Evolutionary conservation across 2,888 invertebrate genomes (phyloP).

Genomic region (Linnaemya vulpina): DNA sequence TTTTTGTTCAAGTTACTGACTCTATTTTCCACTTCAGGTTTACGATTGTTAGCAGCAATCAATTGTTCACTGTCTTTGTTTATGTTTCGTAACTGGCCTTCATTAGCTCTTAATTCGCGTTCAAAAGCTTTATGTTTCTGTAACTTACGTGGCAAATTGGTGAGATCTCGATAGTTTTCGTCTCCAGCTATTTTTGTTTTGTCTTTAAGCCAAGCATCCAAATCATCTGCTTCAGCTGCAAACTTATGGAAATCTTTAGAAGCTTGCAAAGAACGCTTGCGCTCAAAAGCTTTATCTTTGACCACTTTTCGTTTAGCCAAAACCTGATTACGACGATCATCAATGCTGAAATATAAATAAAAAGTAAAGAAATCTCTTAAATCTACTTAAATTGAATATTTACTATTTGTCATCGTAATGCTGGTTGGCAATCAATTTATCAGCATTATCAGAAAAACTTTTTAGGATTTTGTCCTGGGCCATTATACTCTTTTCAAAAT

Average conservation of each 20-base stretch:
- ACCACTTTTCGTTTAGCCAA: constrained; percentile 89
- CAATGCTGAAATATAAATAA: constrained; percentile 84
- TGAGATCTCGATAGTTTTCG: constrained; percentile 95
- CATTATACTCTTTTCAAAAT: constrained; percentile 94
- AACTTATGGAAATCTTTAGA: constrained; percentile 96
- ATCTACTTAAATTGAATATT: not conserved
- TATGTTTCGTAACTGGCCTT: constrained; percentile 93
- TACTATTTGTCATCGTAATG: constrained; percentile 92
- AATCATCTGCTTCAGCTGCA: constrained; percentile 94
- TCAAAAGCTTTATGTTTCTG: constrained; percentile 99
- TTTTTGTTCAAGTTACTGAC: constrained; percentile 88
- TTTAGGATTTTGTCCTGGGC: constrained; percentile 96
- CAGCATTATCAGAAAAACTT: constrained; percentile 92
- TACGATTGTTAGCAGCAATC: constrained; percentile 88
- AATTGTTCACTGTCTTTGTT: constrained; percentile 91
- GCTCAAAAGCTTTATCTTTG: constrained; percentile 88
- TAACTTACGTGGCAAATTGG: constrained; percentile 94
- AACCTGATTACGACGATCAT: constrained; percentile 89
- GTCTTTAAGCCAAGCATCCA: constrained; percentile 94
- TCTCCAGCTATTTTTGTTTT: constrained; percentile 96
- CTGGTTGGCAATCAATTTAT: constrained; percentile 89
- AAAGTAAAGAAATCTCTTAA: not conserved
- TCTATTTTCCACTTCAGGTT: constrained; percentile 87
- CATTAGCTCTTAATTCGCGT: constrained; percentile 96
- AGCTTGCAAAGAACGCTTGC: constrained; percentile 90